Base-by-base conservation (phyloP, 2,888 invertebrate genomes). In the Mesoligia furuncula region DNA sequence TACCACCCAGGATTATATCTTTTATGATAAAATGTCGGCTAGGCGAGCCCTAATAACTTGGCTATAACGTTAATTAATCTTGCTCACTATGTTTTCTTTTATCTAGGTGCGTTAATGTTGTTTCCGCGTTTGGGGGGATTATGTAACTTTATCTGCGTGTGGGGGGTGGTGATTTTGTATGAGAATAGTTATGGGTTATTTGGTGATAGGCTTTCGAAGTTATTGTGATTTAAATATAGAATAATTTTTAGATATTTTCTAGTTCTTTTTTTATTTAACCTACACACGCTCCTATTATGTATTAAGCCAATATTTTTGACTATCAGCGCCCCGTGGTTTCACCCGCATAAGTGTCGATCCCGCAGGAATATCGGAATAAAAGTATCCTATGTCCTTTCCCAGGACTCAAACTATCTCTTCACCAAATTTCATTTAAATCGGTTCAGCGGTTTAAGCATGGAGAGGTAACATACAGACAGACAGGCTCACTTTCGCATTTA, bases 11-110 rank as follows among this genome's bases (percentile, higher is more conserved):
- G 93, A 93, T 94, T 94, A 94, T 92, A 93, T 92, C 92, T 92
- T 93, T 92, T 93, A 92, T 93, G 93, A 94, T 94, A 93, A 93
- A 94, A 92, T 89, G 90, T 77, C 86, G 90, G 90, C 87, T 81
- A 85, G 83, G 81, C 87, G 80, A 87, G 78, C 89, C 88, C 83
- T 87, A 91, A 93, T 94, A 92, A 91, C 90, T 91, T 88, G 72
- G 74, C 84, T 90, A 87, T 87, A 84, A 85, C 89, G 90, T 93
- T 93, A 93, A 94, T 94, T 94, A 93, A 92, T 92, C 90, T 90
- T 91, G 87, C 83, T 87, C 79, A 77, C 84, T 74, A 79, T 81
- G 27, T 74, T 83, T 73, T 84, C 74, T 82, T 85, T 73, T 79
- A 84, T 79, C 57, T 77, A 74, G 67, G 77, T 77, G 72, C 65